Conservation (phyloP, 1,140 invertebrate species). For the Oedothorax gibbosus region DNA sequence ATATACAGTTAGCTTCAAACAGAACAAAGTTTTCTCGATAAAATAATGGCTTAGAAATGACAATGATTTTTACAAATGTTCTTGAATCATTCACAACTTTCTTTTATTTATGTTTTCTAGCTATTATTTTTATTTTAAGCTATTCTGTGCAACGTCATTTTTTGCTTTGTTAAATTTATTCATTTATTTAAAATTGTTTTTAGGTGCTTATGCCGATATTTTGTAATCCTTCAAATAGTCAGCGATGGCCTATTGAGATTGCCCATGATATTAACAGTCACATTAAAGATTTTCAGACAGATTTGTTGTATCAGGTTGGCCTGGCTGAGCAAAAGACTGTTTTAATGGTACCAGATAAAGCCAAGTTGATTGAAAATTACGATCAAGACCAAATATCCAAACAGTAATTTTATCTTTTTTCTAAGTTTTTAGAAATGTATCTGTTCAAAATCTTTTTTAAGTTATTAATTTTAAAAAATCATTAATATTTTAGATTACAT, state of each 20-base stretch:
- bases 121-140: too few relatives aligned
- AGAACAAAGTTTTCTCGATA: too few relatives aligned
- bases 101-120: too few relatives aligned
- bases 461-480: too few relatives aligned
- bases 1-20: too few relatives aligned
- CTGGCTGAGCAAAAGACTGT: constrained; percentile 28
- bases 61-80: too few relatives aligned
- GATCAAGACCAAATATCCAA: constrained; percentile 10
- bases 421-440: background rate
- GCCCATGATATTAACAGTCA: constrained; percentile 27
- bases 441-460: too few relatives aligned
- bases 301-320: constrained; percentile 38
- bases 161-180: background rate
- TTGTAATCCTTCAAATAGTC: constrained; percentile 36
- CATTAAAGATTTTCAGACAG: constrained; percentile 44
- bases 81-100: too few relatives aligned
- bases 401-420: background rate
- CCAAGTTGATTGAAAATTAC: constrained; percentile 26
- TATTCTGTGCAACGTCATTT: background rate
- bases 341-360: constrained; percentile 39
- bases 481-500: too few relatives aligned
- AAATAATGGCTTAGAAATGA: too few relatives aligned
- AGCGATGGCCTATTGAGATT: constrained; percentile 47
- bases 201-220: constrained; percentile 25
- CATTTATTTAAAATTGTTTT: background rate